A percentile compares a stretch with the other conserved stretches of the same genome.
phyloP scores from a whole-genome alignment of 1,140 invertebrate genomes.

The Drosophila trapezifrons region DNA sequence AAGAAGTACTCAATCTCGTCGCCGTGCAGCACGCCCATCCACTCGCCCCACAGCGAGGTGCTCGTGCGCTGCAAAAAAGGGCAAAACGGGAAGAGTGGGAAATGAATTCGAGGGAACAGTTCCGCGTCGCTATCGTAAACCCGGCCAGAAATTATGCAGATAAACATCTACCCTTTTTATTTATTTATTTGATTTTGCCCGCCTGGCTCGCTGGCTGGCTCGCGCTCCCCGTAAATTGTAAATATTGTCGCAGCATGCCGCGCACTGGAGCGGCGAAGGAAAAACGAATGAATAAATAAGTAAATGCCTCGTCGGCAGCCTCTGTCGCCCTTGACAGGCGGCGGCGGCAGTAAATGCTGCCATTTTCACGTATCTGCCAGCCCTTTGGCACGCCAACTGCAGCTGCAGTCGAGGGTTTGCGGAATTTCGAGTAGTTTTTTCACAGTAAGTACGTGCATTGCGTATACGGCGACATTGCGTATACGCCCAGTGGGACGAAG shows the following conservation, averaged over 20 bases:
- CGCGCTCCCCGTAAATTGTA: constrained; percentile 62
- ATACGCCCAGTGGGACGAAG: constrained; percentile 9
- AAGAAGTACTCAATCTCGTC: constrained; percentile 99
- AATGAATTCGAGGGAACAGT: constrained; percentile 24
- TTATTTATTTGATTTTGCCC: constrained; percentile 77
- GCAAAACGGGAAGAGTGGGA: constrained; percentile 5
- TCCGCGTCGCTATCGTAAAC: constrained; percentile 63
- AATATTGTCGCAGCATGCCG: constrained; percentile 78
- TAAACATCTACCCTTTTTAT: constrained; percentile 82
- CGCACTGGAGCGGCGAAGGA: constrained; percentile 45
- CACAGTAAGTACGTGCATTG: constrained; percentile 19
- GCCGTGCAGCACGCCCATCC: constrained; percentile 99
- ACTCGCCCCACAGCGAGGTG: constrained; percentile 95
- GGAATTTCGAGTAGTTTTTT: constrained; percentile 1
- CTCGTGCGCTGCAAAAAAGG: constrained; percentile 90
- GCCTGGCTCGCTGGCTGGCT: constrained; percentile 36
- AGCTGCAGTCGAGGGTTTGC: constrained; percentile 17
- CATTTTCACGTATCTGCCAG: constrained; percentile 44
- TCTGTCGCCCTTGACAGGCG: constrained; percentile 42
- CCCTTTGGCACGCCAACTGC: constrained; percentile 16
- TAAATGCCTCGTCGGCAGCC: constrained; percentile 44
- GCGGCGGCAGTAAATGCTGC: constrained; percentile 43
- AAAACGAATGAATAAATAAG: constrained; percentile 52
- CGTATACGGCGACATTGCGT: constrained; percentile 19
- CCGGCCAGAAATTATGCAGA: constrained; percentile 78